Evolutionary conservation across 1,140 invertebrate genomes (phyloP), one percentile per base, ranked within the genome.

Genomic region (Pachypeltis micranthus): DNA sequence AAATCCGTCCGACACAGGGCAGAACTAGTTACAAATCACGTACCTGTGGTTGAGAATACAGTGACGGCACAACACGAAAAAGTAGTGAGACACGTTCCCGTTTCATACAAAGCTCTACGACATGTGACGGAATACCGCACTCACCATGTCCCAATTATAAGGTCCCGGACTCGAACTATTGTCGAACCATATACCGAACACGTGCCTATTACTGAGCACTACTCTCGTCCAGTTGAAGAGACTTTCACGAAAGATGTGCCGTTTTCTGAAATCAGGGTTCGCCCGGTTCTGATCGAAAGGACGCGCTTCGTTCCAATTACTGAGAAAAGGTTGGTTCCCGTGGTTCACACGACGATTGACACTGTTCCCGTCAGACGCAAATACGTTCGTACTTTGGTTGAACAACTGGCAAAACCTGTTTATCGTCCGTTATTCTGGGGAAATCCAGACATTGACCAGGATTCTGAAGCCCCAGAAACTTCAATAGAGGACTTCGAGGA

Each of bases 101-200:
- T 63, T 12, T 21, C 28, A 14, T 12, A 34, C 19, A 63, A 56
- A 23, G 16, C 3, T 19, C 10, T 16, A 21, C 26, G 54, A 7
- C 16, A 25, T 27, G 61, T 63, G 14, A 2, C 56, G 10, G 61
- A 63, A 27, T 16, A 19, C 27, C 19, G 21, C 7, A 56, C 31
- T 51, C 47, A 31, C 21, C 47, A 55, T 23, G 61, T 63, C 21
- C 61, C 61, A 24, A 29, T 63, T 23, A 21, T 55, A n/a, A 63
- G 23, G 27, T 23, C 25, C 47, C 26, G 61, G 16, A n/a, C 21
- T 29, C 23, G 19, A 2, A 34, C 60, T n/a, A 24, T 24, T 7
- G 12, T 44, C 19, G 39, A 61, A 25, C 60, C 29, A 23, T 61
- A 47, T 44, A 61, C 60, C 25, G 16, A 26, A n/a, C 60, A 61